Base-by-base conservation (phyloP, 1,140 invertebrate species). In the Cotesia chilonis region DNA sequence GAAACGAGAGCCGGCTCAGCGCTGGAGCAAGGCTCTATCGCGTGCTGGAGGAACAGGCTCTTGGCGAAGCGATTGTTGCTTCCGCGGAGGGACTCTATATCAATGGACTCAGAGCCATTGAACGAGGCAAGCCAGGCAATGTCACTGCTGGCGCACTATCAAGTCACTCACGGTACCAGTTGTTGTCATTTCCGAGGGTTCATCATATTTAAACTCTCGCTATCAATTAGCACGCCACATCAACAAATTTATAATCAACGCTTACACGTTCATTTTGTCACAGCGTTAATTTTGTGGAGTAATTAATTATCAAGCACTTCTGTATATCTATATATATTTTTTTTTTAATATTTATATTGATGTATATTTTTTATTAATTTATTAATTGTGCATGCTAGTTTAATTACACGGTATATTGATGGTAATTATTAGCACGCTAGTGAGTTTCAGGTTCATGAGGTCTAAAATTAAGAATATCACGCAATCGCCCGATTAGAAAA, bases 31-130 rank as follows among this genome's bases (percentile, higher is more conserved):
- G 83, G 47, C 75, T 88, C 1, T 87, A 86, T 73, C 79, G 85
- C 67, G 82, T 88, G 1, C 80, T 87, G 69, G 87, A 88, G 69
- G 87, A 87, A 70, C 82, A 83, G 41, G 81, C 82, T 28, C 78
- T 86, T 9, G 84, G 85, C 10, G 85, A 86, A 60, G 68, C 78
- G 9, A 75, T 84, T 57, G 71, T 78, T 36, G 76, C 76, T 36
- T 75, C 76, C 4, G 68, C 74, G 63, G 79, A 78, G 55, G 78
- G 70, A 74, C 71, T 77, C 59, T 80, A 77, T 78, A 72, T 69
- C 71, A 73, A 74, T 66, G 76, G 63, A 51, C 54, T 68, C 10
- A 41, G 20, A 63, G 52, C 12, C 4, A 68, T 52, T 68, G 37
- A 61, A 12, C 28, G 41, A 55, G 75, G 68, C 73, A 83, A 68